Conservation (phyloP, 37 sponge, comb jelly and placozoan species). For the Spongia lamella region DNA sequence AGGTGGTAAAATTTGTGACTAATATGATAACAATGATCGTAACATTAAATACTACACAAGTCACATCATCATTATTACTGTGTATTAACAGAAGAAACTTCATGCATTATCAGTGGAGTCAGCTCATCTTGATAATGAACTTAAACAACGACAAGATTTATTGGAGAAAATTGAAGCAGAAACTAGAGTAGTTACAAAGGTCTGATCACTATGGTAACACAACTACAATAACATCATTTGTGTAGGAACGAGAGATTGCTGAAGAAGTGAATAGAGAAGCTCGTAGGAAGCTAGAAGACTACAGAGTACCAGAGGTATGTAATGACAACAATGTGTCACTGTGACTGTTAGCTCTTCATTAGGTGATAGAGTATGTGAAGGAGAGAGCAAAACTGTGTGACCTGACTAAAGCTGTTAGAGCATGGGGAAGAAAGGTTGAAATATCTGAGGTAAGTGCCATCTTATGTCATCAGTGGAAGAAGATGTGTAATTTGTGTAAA, state of each 20-base stretch:
- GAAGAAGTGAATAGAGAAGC: constrained; percentile 69
- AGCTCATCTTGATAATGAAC: constrained; percentile 66
- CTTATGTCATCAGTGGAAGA: neutral
- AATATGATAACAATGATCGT: no score
- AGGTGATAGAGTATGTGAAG: constrained; percentile 95
- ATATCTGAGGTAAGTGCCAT: constrained; percentile 84
- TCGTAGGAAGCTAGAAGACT: constrained; percentile 80
- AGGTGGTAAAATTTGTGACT: no score
- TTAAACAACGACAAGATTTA: constrained; percentile 69
- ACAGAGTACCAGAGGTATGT: constrained; percentile 91
- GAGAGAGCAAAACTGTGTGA: constrained; percentile 86
- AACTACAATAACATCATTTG: neutral
- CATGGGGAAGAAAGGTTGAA: constrained; percentile 96
- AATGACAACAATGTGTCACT: constrained; percentile 1
- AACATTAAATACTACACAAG: no score
- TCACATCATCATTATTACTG: no score
- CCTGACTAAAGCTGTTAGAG: constrained; percentile 70
- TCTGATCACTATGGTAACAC: neutral
- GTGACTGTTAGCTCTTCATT: neutral
- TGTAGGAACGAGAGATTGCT: constrained; percentile 82
- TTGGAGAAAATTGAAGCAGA: constrained; percentile 73
- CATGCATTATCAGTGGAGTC: constrained; percentile 74
- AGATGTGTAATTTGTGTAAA: no score
- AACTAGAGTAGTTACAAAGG: constrained; percentile 42
- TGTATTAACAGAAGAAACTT: constrained; percentile 83